Conservation (phyloP, 2,888 invertebrate species). For the Galeruca laticollis region DNA sequence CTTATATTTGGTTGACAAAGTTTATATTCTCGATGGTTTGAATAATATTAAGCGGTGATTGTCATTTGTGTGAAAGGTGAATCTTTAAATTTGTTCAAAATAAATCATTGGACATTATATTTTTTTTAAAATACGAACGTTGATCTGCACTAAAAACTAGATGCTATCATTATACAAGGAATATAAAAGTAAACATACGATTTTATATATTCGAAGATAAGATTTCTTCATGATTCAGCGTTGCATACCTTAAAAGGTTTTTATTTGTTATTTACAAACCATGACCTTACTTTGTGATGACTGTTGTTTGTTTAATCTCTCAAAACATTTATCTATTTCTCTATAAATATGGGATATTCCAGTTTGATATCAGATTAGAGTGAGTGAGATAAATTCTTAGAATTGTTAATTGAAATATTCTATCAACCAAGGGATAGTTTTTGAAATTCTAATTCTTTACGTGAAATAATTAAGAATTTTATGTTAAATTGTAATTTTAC, state of each 20-base stretch:
- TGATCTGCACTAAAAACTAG: no score
- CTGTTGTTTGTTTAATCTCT: background rate
- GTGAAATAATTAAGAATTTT: background rate
- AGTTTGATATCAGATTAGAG: background rate
- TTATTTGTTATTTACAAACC: slow-evolving; percentile 5
- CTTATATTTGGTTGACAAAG: no score
- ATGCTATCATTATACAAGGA: no score
- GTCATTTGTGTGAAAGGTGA: no score
- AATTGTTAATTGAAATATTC: no score
- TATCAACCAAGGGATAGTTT: no score
- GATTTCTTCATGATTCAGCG: slow-evolving; percentile 1
- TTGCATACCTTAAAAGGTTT: background rate
- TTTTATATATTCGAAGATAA: background rate
- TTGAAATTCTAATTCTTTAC: no score
- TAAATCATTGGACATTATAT: no score
- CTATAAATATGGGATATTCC: background rate
- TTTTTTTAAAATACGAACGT: no score
- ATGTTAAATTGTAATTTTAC: background rate
- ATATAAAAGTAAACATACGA: background rate
- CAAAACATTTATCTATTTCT: background rate
- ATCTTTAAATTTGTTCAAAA: no score
- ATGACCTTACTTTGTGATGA: background rate
- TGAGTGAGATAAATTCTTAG: background rate
- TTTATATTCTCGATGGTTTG: no score
- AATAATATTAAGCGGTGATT: no score